These are phyloP conservation scores for Dryocosmus kuriphilus DNA, from an alignment of 2,888 invertebrate genomes.

Conservation along the genomic window DNA sequence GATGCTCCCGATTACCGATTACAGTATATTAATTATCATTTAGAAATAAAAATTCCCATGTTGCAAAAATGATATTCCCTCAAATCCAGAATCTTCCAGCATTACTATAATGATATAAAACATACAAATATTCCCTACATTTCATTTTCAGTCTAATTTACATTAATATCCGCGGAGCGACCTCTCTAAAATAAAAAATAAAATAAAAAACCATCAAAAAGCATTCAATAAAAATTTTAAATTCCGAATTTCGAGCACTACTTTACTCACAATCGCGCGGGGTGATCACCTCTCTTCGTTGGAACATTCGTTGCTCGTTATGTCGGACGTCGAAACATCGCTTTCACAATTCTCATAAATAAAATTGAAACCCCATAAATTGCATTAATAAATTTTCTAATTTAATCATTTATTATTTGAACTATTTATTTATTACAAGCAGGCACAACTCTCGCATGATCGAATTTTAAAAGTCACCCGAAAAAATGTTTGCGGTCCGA, in stretches of 20 bases:
- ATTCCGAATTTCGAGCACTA: constrained; percentile 15
- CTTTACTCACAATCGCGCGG: constrained; percentile 38
- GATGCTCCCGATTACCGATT: no score
- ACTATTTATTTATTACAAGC: constrained; percentile 8
- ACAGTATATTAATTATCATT: not conserved
- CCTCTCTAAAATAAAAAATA: not conserved
- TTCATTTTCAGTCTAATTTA: not conserved
- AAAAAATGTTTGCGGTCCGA: not conserved
- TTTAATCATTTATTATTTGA: not conserved
- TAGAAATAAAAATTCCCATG: not conserved
- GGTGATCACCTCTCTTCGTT: constrained; percentile 34
- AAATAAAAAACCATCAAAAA: not conserved
- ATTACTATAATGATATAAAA: not conserved
- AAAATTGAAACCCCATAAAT: not conserved
- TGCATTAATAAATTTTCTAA: not conserved
- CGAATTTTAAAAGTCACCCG: not conserved
- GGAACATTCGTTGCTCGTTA: constrained; percentile 38
- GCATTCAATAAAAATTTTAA: not conserved
- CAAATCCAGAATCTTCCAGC: not conserved
- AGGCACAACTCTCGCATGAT: constrained; percentile 34
- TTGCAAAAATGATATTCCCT: not conserved
- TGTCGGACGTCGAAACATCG: constrained; percentile 21
- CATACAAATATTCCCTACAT: not conserved
- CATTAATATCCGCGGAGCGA: not conserved
- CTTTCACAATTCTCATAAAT: constrained; percentile 19